Conservation (phyloP, 2,888 invertebrate genomes). For the Diarsia dahlii region DNA sequence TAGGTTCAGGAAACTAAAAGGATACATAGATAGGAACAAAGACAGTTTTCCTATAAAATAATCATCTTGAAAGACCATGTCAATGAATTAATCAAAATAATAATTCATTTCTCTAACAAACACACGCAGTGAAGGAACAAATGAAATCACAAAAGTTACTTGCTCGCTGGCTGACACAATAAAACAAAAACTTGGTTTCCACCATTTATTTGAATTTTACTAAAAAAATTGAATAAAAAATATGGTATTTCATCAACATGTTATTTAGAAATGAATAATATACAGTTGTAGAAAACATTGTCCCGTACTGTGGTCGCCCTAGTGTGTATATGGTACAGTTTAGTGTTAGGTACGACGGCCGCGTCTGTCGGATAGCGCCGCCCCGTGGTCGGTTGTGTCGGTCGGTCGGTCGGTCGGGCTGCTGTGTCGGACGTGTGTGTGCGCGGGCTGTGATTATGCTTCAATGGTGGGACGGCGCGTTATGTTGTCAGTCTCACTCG, state of each 20-base stretch:
- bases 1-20: not conserved
- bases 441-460: conserved; percentile 63
- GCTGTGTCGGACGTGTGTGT: conserved; percentile 50
- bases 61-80: not conserved
- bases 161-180: conserved; percentile 53
- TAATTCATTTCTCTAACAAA: not conserved
- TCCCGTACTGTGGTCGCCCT: conserved; percentile 72
- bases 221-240: conserved; percentile 91
- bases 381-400: conserved; percentile 54
- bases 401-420: conserved; percentile 22
- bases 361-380: conserved; percentile 60
- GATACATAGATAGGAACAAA: not conserved
- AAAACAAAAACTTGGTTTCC: conserved; percentile 79
- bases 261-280: conserved; percentile 89
- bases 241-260: conserved; percentile 90
- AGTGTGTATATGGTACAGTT: conserved; percentile 72
- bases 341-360: conserved; percentile 64
- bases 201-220: conserved; percentile 90
- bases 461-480: conserved; percentile 70
- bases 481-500: conserved; percentile 87
- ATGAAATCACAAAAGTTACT: conserved; percentile 57
- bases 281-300: conserved; percentile 87
- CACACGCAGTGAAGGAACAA: conserved; percentile 34
- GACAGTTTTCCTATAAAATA: no score
- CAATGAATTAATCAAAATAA: conserved; percentile 1